A percentile compares a stretch with the other conserved stretches of the same genome.
Conservation (phyloP, 2,888 invertebrate species). For the Drosophila meridiana region DNA sequence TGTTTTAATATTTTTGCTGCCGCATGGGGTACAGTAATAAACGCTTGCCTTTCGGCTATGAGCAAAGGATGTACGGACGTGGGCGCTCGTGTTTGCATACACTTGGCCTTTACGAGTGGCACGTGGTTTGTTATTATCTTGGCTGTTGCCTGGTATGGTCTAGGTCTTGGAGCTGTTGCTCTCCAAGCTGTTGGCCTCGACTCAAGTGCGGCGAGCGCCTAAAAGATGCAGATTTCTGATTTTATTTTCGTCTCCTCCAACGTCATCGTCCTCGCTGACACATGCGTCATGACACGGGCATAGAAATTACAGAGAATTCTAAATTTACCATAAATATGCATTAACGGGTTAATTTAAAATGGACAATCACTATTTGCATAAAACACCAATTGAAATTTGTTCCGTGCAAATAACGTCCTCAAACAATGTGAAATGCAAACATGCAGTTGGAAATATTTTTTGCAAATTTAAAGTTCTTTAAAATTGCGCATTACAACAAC, state of each 20-base stretch:
- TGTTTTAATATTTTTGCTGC: conserved; percentile 20
- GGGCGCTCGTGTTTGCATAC: conserved; percentile 49
- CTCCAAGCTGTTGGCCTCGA: conserved; percentile 49
- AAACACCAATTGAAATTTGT: background rate
- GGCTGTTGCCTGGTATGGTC: conserved; percentile 23
- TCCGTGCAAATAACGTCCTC: conserved; percentile 13
- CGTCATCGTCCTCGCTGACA: conserved; percentile 10
- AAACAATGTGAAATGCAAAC: conserved; percentile 7
- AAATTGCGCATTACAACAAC: background rate
- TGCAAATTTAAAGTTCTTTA: background rate
- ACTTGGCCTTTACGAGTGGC: conserved; percentile 69
- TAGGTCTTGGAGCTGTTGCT: conserved; percentile 40
- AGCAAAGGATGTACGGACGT: conserved; percentile 37
- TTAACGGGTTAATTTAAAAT: conserved; percentile 6
- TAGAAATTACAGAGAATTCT: background rate
- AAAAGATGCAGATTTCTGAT: conserved; percentile 25
- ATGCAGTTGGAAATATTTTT: background rate
- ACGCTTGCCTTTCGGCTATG: conserved; percentile 56
- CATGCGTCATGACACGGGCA: conserved; percentile 4
- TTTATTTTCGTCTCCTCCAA: conserved; percentile 2
- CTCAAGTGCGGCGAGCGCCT: conserved; percentile 39
- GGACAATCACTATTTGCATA: conserved; percentile 5
- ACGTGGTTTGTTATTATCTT: conserved; percentile 46
- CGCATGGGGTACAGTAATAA: conserved; percentile 34
- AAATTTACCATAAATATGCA: conserved; percentile 6